Conservation (phyloP, 2,113 vertebrate species). For the Amazona guildingii region DNA sequence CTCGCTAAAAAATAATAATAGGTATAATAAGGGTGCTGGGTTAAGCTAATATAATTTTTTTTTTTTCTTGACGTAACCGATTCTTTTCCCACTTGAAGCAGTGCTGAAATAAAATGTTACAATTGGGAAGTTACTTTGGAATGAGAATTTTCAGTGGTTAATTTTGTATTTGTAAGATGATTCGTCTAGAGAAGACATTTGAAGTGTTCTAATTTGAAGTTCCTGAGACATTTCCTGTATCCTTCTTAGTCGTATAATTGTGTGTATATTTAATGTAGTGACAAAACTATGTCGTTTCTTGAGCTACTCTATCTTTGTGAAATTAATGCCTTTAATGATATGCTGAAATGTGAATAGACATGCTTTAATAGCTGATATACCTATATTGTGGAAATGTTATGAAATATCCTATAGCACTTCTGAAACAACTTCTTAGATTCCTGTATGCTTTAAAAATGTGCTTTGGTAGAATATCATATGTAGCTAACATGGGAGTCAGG, state of each 20-base stretch:
- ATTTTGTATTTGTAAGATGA: background rate
- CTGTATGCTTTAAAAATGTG: background rate
- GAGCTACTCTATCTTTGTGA: background rate
- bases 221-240: background rate
- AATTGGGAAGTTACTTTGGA: background rate
- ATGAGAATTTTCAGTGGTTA: background rate
- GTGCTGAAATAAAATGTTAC: background rate
- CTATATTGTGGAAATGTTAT: background rate
- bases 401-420: background rate
- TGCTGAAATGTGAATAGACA: background rate
- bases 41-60: background rate
- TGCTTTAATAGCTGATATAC: background rate
- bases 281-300: background rate
- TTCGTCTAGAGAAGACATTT: background rate
- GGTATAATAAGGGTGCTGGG: fast-evolving
- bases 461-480: background rate
- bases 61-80: background rate
- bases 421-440: background rate
- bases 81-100: background rate
- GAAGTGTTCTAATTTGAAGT: background rate
- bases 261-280: background rate
- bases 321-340: background rate
- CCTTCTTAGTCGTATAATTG: background rate
- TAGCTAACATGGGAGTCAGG: background rate
- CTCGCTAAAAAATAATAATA: background rate